Conservation (phyloP, 2,113 vertebrate genomes). For the Dicrurus megarhynchus region DNA sequence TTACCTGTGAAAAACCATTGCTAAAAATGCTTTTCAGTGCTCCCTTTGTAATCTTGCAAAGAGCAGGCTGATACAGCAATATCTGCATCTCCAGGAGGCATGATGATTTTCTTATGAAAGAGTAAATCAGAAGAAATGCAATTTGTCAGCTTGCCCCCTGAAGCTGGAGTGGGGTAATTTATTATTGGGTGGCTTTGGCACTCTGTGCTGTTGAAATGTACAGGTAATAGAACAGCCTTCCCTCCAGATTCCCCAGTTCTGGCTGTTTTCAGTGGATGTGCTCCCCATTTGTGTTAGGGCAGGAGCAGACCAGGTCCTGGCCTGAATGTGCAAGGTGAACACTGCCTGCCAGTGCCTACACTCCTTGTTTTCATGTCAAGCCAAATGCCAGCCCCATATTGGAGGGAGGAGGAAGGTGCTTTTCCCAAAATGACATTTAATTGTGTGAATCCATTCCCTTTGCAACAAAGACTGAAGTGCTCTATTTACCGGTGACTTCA, state of each 20-base stretch:
- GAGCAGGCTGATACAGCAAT: background rate
- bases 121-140: background rate
- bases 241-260: background rate
- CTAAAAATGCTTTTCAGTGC: background rate
- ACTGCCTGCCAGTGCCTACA: background rate
- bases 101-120: background rate
- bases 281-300: background rate
- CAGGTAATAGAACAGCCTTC: background rate
- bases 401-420: background rate
- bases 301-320: background rate
- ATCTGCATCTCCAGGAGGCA: background rate
- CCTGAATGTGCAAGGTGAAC: background rate
- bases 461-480: background rate
- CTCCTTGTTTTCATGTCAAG: background rate
- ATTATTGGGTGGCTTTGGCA: background rate
- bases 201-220: background rate
- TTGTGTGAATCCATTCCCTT: background rate
- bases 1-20: constrained; percentile 12
- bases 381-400: background rate
- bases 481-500: background rate
- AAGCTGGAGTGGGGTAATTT: background rate
- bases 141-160: background rate
- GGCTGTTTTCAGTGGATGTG: background rate
- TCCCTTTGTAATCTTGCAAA: background rate
- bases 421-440: background rate